A percentile compares a stretch with the other conserved stretches of the same genome.
These are phyloP conservation scores for Drosophila equinoxialis DNA, from an alignment of 1,140 invertebrate species.

Conservation along the genomic window DNA sequence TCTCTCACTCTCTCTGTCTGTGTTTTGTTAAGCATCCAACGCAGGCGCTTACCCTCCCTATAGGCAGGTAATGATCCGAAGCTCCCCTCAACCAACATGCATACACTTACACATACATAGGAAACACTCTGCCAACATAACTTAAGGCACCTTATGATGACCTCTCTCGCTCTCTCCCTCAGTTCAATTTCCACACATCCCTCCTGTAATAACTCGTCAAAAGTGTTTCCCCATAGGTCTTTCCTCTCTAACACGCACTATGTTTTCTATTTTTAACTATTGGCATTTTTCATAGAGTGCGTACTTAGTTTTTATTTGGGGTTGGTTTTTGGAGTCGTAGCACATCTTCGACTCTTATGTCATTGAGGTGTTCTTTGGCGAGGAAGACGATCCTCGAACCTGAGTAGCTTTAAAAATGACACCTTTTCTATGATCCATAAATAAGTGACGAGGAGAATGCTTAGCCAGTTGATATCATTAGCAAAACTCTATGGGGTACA, in stretches of 20 bases:
- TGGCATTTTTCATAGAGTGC: slow-evolving; percentile 44
- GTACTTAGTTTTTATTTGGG: slow-evolving; percentile 32
- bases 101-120: not conserved
- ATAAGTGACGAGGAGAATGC: slow-evolving; percentile 45
- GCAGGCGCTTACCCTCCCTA: slow-evolving; percentile 62
- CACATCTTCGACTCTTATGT: slow-evolving; percentile 43
- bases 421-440: slow-evolving; percentile 51
- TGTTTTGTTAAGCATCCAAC: slow-evolving; percentile 29
- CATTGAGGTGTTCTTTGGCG: not conserved
- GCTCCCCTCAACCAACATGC: slow-evolving; percentile 29
- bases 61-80: slow-evolving; percentile 28
- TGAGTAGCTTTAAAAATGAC: slow-evolving; percentile 68
- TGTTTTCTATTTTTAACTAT: slow-evolving; percentile 64
- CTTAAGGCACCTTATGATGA: slow-evolving; percentile 65
- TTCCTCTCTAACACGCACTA: slow-evolving; percentile 18
- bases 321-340: slow-evolving; percentile 49
- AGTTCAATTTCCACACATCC: slow-evolving; percentile 30
- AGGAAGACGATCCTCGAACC: slow-evolving; percentile 58
- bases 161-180: slow-evolving; percentile 48
- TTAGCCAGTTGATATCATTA: slow-evolving; percentile 43
- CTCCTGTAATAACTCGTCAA: slow-evolving; percentile 63
- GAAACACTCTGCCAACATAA: slow-evolving; percentile 48
- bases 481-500: slow-evolving; percentile 36
- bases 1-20: slow-evolving; percentile 16
- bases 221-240: slow-evolving; percentile 36